Percentiles rank a stretch among this genome's conserved stretches.
Conservation (phyloP, 2,888 invertebrate genomes). For the Troglohyphantes excavatus region DNA sequence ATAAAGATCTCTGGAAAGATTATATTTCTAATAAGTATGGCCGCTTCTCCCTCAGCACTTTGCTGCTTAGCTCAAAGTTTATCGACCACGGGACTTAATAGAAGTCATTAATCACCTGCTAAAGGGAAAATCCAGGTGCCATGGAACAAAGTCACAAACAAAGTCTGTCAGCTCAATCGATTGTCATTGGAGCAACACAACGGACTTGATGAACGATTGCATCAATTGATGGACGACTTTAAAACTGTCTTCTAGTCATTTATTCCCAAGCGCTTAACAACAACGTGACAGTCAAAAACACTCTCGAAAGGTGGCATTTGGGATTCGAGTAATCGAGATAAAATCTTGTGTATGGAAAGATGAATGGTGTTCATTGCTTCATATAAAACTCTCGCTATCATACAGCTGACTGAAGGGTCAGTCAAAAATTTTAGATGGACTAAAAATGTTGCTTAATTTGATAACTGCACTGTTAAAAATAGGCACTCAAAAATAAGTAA, state of each 20-base stretch:
- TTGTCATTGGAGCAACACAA: slow-evolving; percentile 36
- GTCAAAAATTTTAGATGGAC: no score
- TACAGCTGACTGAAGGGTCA: no score
- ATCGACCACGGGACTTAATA: slow-evolving; percentile 58
- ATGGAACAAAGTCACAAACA: slow-evolving; percentile 30
- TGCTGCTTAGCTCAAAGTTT: slow-evolving; percentile 20
- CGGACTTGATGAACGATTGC: slow-evolving; percentile 46
- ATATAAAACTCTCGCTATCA: no score
- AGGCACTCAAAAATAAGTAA: no score
- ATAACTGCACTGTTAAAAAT: no score
- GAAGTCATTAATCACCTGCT: slow-evolving; percentile 72
- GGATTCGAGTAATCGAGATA: not conserved
- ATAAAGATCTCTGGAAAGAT: not conserved
- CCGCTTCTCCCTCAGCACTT: not conserved
- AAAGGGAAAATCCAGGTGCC: slow-evolving; percentile 55
- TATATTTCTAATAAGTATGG: not conserved
- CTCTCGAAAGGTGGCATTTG: not conserved
- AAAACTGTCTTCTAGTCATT: slow-evolving; percentile 32
- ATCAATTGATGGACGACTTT: slow-evolving; percentile 46
- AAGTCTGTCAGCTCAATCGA: slow-evolving; percentile 36
- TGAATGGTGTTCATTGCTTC: not conserved
- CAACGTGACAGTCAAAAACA: not conserved
- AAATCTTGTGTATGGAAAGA: not conserved
- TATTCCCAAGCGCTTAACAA: slow-evolving; percentile 30
- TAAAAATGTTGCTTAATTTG: no score